Base-by-base conservation (phyloP, 2,797 vertebrate species). In the Jordanella pulchra region DNA sequence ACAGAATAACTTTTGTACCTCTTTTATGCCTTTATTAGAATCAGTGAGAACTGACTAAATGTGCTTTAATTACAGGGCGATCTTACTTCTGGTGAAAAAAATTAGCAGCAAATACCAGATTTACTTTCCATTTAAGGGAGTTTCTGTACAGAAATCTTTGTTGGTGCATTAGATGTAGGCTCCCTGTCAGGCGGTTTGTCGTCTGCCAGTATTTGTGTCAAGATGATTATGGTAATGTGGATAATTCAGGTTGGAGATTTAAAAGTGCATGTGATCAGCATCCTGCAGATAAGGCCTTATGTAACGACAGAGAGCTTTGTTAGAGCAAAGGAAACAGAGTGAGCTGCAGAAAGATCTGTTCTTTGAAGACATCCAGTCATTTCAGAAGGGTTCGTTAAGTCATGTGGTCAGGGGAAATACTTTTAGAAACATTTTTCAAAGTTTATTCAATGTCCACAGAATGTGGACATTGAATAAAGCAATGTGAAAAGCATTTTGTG, bases 201-300 rank as follows among this genome's bases (percentile, higher is more conserved):
- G 53, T 74, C 71, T 48, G 65, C 28, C 42, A 17, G 32, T 48
- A 23, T 81, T 66, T 76, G 67, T 77, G 73, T 82, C 75, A 79
- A 68, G 76, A 75, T 76, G 80, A 87, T 87, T 86, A 84, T 75
- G 65, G 58, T 84, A 67, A 81, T 81, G 66, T 64, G 73, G 67
- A 73, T 79, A 58, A 73, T 72, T 81, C 79, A 71, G 0, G 39
- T 53, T 12, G 67, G 71, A 72, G 71, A 82, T 82, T 69, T 77
- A 39, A 77, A 65, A 39, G 3, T 1, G 27, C 74, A 39, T 79
- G 78, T 66, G 78, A 76, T 71, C 81, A 83, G 80, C 78, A 65
- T 23, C 75, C 61, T 76, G 75, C 73, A 81, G 86, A 77, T 63
- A 74, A 69, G 27, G 15, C 21, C 0, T 90, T 86, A 71, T 67